Evolutionary conservation across 2,113 vertebrate genomes (phyloP).

Genomic region (Plecturocebus donacophilus): DNA sequence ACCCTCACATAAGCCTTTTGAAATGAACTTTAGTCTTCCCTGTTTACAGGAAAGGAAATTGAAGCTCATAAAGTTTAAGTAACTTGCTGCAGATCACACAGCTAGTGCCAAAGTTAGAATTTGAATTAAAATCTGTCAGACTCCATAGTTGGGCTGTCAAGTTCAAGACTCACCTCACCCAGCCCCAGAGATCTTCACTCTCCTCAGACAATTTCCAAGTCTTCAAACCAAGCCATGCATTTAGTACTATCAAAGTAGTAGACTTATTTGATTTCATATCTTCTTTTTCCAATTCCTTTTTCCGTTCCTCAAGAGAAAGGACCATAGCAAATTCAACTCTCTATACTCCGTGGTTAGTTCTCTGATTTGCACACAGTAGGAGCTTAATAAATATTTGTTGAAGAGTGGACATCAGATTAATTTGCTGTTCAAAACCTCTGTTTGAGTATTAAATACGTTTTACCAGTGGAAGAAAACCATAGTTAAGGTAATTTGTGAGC

Average conservation of each 20-base stretch:
- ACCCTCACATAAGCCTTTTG: not conserved
- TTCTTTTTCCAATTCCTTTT: not conserved
- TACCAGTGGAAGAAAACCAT: constrained; percentile 65
- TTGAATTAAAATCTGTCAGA: not conserved
- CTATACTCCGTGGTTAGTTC: not conserved
- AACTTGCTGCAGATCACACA: constrained; percentile 7
- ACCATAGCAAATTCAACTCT: not conserved
- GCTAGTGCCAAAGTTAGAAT: not conserved
- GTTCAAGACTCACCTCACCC: not conserved
- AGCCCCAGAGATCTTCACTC: constrained; percentile 6
- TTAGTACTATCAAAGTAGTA: not conserved
- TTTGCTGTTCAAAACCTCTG: constrained; percentile 50
- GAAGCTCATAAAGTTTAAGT: constrained; percentile 20
- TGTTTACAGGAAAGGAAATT: not conserved
- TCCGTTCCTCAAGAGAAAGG: constrained; percentile 23
- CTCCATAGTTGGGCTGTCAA: not conserved
- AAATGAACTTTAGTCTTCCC: not conserved
- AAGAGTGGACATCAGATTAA: constrained; percentile 52
- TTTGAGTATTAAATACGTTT: constrained; percentile 65
- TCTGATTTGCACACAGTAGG: constrained; percentile 54
- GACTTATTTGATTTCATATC: not conserved
- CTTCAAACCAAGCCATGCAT: constrained; percentile 12
- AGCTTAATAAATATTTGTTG: constrained; percentile 67
- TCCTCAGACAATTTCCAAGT: not conserved
- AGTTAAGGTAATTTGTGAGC: constrained; percentile 75